Evolutionary conservation across 2,797 vertebrate genomes (phyloP).

Genomic region (Microctenopoma lineatum): DNA sequence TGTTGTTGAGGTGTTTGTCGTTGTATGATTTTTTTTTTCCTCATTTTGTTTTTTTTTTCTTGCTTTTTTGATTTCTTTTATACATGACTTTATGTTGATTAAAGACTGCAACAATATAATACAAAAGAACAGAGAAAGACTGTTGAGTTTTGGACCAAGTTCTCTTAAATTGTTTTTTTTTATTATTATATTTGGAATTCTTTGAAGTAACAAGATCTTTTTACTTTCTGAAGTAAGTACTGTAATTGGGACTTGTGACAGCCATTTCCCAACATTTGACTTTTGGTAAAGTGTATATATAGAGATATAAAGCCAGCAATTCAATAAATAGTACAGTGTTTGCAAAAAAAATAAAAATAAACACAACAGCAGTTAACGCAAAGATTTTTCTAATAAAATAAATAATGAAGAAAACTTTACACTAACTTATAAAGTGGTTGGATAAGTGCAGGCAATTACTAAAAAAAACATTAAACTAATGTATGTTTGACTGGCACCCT

Average conservation of each 20-base stretch:
- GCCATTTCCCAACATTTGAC: constrained; percentile 66
- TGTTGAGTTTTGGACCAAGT: constrained; percentile 64
- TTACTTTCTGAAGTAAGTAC: constrained; percentile 74
- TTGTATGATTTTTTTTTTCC: constrained; percentile 37
- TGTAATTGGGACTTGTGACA: constrained; percentile 72
- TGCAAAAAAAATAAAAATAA: constrained; percentile 52
- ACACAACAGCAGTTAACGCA: constrained; percentile 27
- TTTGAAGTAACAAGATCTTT: constrained; percentile 58
- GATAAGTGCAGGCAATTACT: constrained; percentile 58
- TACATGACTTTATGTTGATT: constrained; percentile 57
- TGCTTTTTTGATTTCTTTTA: constrained; percentile 68
- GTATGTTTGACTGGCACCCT: constrained; percentile 65
- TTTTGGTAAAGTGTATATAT: constrained; percentile 71
- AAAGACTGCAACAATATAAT: constrained; percentile 59
- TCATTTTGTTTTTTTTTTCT: constrained; percentile 44
- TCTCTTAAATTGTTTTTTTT: constrained; percentile 46
- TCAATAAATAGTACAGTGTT: constrained; percentile 59
- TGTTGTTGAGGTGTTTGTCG: constrained; percentile 51
- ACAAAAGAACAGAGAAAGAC: constrained; percentile 53
- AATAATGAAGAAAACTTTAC: constrained; percentile 42
- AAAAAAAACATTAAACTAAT: constrained; percentile 51
- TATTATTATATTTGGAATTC: constrained; percentile 65
- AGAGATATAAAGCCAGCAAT: constrained; percentile 76
- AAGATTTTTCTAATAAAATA: constrained; percentile 60
- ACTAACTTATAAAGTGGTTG: constrained; percentile 47